Evolutionary conservation across 2,797 vertebrate genomes (phyloP).

Genomic region (Chiroxiphia lanceolata): DNA sequence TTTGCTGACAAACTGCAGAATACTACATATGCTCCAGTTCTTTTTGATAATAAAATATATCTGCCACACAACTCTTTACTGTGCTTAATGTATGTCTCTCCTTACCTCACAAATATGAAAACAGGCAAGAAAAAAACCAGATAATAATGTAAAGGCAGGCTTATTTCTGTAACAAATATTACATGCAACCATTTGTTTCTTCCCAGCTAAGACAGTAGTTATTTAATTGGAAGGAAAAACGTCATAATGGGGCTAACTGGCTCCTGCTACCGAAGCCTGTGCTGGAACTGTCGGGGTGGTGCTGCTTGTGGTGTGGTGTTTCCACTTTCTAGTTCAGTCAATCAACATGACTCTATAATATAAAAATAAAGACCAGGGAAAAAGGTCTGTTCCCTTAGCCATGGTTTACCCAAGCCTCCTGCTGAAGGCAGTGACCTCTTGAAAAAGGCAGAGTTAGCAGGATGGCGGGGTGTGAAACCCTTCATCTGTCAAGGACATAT

Average conservation of each 20-base stretch:
- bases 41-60: conserved; percentile 15
- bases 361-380: neutral
- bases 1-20: neutral
- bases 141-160: neutral
- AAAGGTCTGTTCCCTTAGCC: fast-evolving
- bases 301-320: neutral
- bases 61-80: neutral
- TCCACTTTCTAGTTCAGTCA: neutral
- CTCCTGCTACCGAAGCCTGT: neutral
- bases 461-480: neutral
- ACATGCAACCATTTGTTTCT: neutral
- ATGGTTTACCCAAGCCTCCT: neutral
- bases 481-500: neutral
- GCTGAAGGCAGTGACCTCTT: neutral
- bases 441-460: neutral
- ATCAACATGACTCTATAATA: neutral
- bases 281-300: conserved; percentile 11
- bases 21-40: neutral
- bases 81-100: neutral
- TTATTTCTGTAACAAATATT: neutral
- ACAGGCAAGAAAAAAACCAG: neutral
- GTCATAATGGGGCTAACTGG: neutral
- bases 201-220: neutral
- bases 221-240: conserved; percentile 9
- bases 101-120: neutral